Base-by-base conservation (phyloP, 2,888 invertebrate genomes). In the Idaea dimidiata region DNA sequence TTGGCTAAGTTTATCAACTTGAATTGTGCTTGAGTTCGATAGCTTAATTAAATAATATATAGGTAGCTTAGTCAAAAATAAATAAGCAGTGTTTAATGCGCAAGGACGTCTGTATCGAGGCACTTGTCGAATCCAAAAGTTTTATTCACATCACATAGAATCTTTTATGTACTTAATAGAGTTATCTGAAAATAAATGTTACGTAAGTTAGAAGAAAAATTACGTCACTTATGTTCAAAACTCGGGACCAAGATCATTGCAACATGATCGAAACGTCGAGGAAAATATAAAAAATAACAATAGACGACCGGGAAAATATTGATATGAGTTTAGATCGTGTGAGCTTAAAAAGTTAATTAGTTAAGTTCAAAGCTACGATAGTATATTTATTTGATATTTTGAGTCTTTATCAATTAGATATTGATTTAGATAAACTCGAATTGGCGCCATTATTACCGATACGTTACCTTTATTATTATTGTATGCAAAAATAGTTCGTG, bases 41-140 rank as follows among this genome's bases (percentile, higher is more conserved):
- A 43, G 10, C 43, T 14, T 43, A 10, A 43, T 43, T 8, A 43
- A 10, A n/a, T n/a, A 43, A 7, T 43, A 43, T 8, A 8, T 43
- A 43, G 14, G n/a, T n/a, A 43, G 43, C 43, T 43, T 43, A 43
- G 43, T 43, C 43, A 43, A 43, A 43, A 43, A 43, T 43, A 43
- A 8, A 43, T 2, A 43, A 10, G 43, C 7, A 43, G 43, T 43
- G 43, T 10, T 43, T 43, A 43, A 43, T 10, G 43, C 43, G 14
- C 80, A 82, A 81, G 81, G 82, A 77, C 80, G 76, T 77, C 78
- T 79, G 43, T 43, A 43, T 43, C 43, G 75, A 72, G 75, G 78
- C 76, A 75, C 72, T 68, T 69, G 67, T 65, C 68, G 78, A 74
- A 75, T 73, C 67, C 66, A 70, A 72, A 77, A 70, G 56, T 69